Percentiles rank a stretch among this genome's conserved stretches.
These are phyloP conservation scores for Poecilia latipinna DNA, from an alignment of 2,113 vertebrate species.

Conservation along the genomic window DNA sequence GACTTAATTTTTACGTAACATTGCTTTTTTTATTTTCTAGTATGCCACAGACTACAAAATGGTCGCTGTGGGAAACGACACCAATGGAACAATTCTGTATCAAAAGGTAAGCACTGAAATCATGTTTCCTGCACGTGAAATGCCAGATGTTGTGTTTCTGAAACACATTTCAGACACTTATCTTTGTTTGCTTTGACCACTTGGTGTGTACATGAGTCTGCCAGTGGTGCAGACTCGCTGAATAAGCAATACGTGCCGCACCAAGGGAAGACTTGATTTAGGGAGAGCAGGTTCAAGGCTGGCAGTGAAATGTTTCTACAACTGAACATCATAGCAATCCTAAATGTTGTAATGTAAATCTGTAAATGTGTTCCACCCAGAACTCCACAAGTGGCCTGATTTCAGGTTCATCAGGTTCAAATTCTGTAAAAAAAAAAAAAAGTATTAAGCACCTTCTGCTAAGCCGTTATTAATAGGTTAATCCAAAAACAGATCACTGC, in stretches of 20 bases:
- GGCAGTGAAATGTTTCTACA: slow-evolving; percentile 16
- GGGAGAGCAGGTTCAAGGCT: slow-evolving; percentile 16
- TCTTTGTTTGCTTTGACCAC: slow-evolving; percentile 9
- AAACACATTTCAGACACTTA: slow-evolving; percentile 3
- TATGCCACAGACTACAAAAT: slow-evolving; percentile 88
- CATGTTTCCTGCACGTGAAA: not conserved
- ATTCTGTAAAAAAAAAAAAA: too few relatives aligned
- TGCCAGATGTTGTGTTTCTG: not conserved
- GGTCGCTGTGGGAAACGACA: slow-evolving; percentile 78
- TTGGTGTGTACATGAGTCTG: not conserved
- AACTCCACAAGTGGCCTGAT: too few relatives aligned
- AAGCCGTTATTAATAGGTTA: too few relatives aligned
- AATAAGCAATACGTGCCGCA: not conserved
- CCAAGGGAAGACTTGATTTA: slow-evolving; percentile 19
- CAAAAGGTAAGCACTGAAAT: slow-evolving; percentile 85
- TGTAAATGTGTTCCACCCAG: too few relatives aligned
- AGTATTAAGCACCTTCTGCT: too few relatives aligned
- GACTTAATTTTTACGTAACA: not conserved
- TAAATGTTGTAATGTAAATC: not conserved
- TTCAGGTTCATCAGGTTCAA: too few relatives aligned
- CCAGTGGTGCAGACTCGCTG: slow-evolving; percentile 15
- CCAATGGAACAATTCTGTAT: slow-evolving; percentile 82
- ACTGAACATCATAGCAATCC: not conserved
- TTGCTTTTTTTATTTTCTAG: slow-evolving; percentile 71
- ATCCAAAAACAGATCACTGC: too few relatives aligned